Base-by-base conservation (phyloP, 2,888 invertebrate genomes). In the Eristalinus sepulchralis region DNA sequence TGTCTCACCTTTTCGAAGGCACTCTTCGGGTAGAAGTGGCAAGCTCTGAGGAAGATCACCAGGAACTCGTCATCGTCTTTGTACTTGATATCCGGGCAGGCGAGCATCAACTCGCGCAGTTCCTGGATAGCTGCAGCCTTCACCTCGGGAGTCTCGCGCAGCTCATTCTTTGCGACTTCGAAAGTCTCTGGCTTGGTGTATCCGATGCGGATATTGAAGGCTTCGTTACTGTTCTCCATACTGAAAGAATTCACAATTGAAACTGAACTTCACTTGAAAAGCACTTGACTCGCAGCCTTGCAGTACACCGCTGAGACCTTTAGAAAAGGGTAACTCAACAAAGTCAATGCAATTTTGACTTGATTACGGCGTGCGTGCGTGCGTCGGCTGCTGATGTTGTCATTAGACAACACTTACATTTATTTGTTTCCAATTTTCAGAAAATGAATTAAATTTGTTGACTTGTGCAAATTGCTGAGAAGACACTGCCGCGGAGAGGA, bases 1-100 rank as follows among this genome's bases (percentile, higher is more conserved):
- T 60, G 33, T 87, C 89, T 86, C 91, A 96, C 96, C 94, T 97
- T 93, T 90, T 95, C 95, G 77, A 95, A 93, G 0, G 97, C 97
- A 92, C 97, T 96, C 89, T 97, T 94, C 0, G 97, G 95, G 89
- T 97, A 97, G 93, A 95, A 97, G 91, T 97, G 97, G 93, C 96
- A 96, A 31, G 97, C 96, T 80, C 97, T 94, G 78, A 97, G 93
- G 90, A 96, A 97, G 86, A 96, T 95, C n/a, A 95, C 93, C 10
- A 97, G 94, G 59, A 96, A 94, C 36, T 96, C 96, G 89, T 97
- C 97, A 88, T 96, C 96, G 57, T 96, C 96, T 80, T 94, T 94
- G 90, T 93, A 96, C 90, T 94, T 93, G 73, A 97, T 90, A 83
- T 95, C 95, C 64, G 95, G 94, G 88, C 94, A 94, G 89, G 95